Conservation (phyloP, 2,797 vertebrate species). For the Paedocypris micromegethes region DNA sequence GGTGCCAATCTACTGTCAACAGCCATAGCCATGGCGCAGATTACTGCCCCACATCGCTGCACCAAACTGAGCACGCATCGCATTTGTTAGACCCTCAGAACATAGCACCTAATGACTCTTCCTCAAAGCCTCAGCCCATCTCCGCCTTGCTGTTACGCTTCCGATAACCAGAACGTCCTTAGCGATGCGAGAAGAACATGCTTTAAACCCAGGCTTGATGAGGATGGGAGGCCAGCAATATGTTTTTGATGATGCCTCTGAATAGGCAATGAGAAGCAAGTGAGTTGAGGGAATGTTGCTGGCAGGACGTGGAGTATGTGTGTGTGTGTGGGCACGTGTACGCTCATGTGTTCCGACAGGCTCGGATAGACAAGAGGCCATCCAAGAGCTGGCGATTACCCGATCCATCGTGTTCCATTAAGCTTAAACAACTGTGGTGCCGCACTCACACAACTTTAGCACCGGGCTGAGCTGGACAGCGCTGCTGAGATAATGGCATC, state of each 20-base stretch:
- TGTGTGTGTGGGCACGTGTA: slow-evolving; percentile 11
- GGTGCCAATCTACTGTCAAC: slow-evolving; percentile 74
- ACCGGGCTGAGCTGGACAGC: slow-evolving; percentile 53
- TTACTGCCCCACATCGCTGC: slow-evolving; percentile 68
- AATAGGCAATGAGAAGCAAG: slow-evolving; percentile 57
- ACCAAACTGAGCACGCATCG: slow-evolving; percentile 67
- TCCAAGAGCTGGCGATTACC: slow-evolving; percentile 63
- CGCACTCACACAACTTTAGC: slow-evolving; percentile 30
- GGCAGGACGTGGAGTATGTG: slow-evolving; percentile 53
- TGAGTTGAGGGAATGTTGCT: slow-evolving; percentile 41
- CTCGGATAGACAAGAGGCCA: slow-evolving; percentile 59
- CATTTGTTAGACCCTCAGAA: slow-evolving; percentile 61
- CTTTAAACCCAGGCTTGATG: slow-evolving; percentile 61
- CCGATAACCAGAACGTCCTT: slow-evolving; percentile 70
- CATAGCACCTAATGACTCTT: slow-evolving; percentile 64
- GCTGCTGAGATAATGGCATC: slow-evolving; percentile 72
- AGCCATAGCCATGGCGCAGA: slow-evolving; percentile 65
- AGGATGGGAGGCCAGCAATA: slow-evolving; percentile 60
- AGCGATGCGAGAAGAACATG: slow-evolving; percentile 62
- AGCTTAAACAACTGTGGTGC: slow-evolving; percentile 55
- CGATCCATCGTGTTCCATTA: slow-evolving; percentile 68
- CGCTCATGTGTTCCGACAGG: slow-evolving; percentile 17
- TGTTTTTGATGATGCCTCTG: slow-evolving; percentile 59
- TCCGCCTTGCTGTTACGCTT: slow-evolving; percentile 42
- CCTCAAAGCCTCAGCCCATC: slow-evolving; percentile 52